Conservation (phyloP, 2,888 invertebrate species). For the Argyresthia goedartella region DNA sequence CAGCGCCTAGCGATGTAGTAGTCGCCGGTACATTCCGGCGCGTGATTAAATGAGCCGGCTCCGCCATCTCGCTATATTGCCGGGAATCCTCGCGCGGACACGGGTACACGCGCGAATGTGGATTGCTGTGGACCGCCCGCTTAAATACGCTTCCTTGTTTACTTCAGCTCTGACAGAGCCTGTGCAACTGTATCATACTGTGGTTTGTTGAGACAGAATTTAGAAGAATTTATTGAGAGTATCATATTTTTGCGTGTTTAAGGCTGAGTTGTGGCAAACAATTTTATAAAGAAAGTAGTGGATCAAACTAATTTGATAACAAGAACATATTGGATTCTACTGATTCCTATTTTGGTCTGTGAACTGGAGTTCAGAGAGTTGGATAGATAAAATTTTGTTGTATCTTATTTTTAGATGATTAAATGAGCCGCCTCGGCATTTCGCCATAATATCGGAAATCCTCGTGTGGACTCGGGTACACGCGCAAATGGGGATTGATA, state of each 20-base stretch:
- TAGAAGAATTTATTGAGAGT: conserved; percentile 15
- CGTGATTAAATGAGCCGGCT: conserved; percentile 69
- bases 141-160: neutral
- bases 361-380: conserved; percentile 16
- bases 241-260: conserved; percentile 68
- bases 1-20: conserved; percentile 24
- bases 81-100: conserved; percentile 22
- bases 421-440: conserved; percentile 60
- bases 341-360: conserved; percentile 36
- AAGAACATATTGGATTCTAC: too few species aligned
- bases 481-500: conserved; percentile 32
- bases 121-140: conserved; percentile 20
- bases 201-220: too few species aligned
- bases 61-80: conserved; percentile 61
- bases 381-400: conserved; percentile 1
- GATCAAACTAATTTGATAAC: too few species aligned
- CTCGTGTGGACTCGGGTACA: conserved; percentile 24
- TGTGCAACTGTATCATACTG: too few species aligned
- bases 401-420: conserved; percentile 66
- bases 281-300: too few species aligned
- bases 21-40: conserved; percentile 49
- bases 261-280: conserved; percentile 59
- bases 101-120: conserved; percentile 31
- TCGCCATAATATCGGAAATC: conserved; percentile 47
- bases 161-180: too few species aligned